Percentiles rank a stretch among this genome's conserved stretches.
These are phyloP conservation scores for Orbicella faveolata DNA, from an alignment of 64 coral and sea anemone species.

Conservation along the genomic window DNA sequence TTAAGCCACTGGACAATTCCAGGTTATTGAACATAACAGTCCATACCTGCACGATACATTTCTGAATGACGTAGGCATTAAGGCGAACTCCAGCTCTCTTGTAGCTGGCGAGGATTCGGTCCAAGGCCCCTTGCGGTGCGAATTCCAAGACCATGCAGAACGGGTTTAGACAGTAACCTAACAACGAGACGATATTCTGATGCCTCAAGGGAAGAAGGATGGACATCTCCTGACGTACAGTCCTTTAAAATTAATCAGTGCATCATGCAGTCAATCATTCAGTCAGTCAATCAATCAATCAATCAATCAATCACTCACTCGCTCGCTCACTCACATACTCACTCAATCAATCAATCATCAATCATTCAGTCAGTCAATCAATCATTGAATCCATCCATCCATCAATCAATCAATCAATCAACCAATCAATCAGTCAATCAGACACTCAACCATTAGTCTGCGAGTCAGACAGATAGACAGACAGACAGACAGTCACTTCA, in stretches of 20 bases:
- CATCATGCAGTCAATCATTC: not conserved
- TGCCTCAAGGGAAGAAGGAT: constrained; percentile 83
- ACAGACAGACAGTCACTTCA: no score
- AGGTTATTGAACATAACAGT: not conserved
- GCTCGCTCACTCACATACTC: no score
- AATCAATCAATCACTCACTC: not conserved
- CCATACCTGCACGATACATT: constrained; percentile 93
- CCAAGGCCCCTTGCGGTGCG: constrained; percentile 84
- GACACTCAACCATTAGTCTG: no score
- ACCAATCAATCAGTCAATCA: no score
- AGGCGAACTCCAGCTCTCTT: constrained; percentile 74
- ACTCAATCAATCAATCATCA: not conserved
- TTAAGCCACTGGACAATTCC: not conserved
- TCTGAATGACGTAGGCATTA: constrained; percentile 92
- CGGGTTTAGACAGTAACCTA: constrained; percentile 89
- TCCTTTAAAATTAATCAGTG: constrained; percentile 33
- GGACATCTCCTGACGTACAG: constrained; percentile 92
- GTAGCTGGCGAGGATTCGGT: constrained; percentile 82
- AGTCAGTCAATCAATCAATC: not conserved
- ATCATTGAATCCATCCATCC: not conserved
- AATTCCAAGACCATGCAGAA: constrained; percentile 89
- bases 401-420: not conserved
- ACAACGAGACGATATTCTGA: constrained; percentile 76
- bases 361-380: not conserved
- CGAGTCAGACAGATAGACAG: no score